Base-by-base conservation (phyloP, 92 coral and sea anemone species). In the Micromussa lordhowensis region DNA sequence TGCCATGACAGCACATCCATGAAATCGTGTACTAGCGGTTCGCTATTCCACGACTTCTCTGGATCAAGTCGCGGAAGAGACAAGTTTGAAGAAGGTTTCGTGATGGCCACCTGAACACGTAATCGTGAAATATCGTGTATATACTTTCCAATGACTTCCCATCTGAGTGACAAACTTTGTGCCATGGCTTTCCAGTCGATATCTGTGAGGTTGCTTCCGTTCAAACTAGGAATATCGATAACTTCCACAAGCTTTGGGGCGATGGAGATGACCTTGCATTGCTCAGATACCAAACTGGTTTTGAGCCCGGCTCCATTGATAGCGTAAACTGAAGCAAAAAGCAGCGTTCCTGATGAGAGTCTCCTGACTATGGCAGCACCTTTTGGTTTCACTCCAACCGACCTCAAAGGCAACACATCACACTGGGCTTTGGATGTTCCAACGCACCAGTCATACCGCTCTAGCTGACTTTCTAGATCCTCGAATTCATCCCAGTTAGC, bases 401-500 rank as follows among this genome's bases (percentile, higher is more conserved):
- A 79, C 44, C 88, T 79, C 77, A 84, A 82, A 32, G 94, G 85
- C 57, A 93, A 51, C 73, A 96, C 86, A 66, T 96, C 98, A 85
- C 99, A 98, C 5, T 29, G 49, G 22, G 93, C 96, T 68, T 53
- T 89, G 19, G 84, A 54, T 35, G 95, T 96, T 24, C 99, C 99
- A 31, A 95, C 98, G 75, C 99, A 98, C 94, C 95, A 93, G 28
- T 85, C 93, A 78, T 98, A 96, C 57, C 81, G 70, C 36, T 59
- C 85, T 19, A 93, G 73, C 34, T 91, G 90, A 87, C 94, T 94
- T 83, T 98, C 98, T 28, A 54, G 85, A 86, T 98, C 99, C 58
- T 91, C 91, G 86, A 94, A 94, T 85, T 93, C 95, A 77, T 96
- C 96, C 99, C 99, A 98, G 82, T 85, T 90, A 14, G 89, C 87